Evolutionary conservation across 2,888 invertebrate genomes (phyloP), one percentile per base, ranked within the genome.

Genomic region (Eremobia ochroleuca): DNA sequence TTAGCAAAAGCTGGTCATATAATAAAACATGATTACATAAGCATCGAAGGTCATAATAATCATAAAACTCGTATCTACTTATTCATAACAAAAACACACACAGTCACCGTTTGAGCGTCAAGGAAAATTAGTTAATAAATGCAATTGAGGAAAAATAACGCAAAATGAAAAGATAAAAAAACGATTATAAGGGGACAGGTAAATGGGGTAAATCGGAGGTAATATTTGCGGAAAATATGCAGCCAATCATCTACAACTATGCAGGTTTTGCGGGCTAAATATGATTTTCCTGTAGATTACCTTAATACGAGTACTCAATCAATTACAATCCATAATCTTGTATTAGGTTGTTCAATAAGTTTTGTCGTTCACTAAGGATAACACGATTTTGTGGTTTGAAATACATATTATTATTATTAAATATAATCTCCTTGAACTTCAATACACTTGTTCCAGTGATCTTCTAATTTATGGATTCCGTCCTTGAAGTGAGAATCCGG

Each of bases 81-180:
- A 28, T 64, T 64, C 28, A 52, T 34, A 64, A 49, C 11, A 3
- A 75, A 55, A 75, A 55, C 25, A 9, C 15, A 55, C 9, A 31
- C 37, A 65, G 31, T 40, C 9, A 31, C 37, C 58, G 31, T 40
- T 18, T 25, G 3, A 43, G 9, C 31, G 25, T 52, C 4, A 52
- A 80, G 80, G 80, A 80, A 80, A 80, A 69, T 52, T 3, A 28
- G 21, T 65, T 21, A n/a, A 64, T 31, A 80, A 81, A 59, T 64
- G 49, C 25, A 49, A 46, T 52, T 64, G 68, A 80, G 80, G 80
- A 80, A 69, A 79, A 65, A 49, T 34, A 58, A 43, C 0, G 21
- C 52, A 43, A 64, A 72, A 76, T 62, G 13, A 15, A 65, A 69
- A 21, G 15, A 40, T 43, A 52, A 40, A 70, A 59, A 69, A 43